A percentile compares a stretch with the other conserved stretches of the same genome.
phyloP scores from a whole-genome alignment of 2,113 vertebrate species.

The Seriola rivoliana region DNA sequence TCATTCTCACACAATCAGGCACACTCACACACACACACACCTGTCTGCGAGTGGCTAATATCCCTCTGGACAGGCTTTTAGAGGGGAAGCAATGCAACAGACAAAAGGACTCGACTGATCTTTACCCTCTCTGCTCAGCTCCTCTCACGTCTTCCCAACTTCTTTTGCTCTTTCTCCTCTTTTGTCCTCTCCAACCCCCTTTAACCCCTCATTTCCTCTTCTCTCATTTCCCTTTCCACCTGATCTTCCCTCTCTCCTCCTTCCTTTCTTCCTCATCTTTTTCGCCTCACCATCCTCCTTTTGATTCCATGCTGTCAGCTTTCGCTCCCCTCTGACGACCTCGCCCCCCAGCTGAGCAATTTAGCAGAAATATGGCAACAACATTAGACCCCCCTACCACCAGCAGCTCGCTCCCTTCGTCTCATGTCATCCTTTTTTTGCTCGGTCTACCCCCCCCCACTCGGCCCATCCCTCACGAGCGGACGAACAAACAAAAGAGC shows the following conservation, averaged over 20 bases:
- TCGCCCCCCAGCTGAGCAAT: slow-evolving; percentile 76
- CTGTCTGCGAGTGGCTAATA: slow-evolving; percentile 68
- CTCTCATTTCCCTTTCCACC: slow-evolving; percentile 50
- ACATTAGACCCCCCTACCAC: slow-evolving; percentile 76
- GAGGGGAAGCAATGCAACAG: slow-evolving; percentile 51
- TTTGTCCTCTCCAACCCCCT: slow-evolving; percentile 49
- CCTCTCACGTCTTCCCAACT: slow-evolving; percentile 22
- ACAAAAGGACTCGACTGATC: slow-evolving; percentile 69
- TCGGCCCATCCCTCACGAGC: slow-evolving; percentile 19
- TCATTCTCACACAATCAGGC: slow-evolving; percentile 69
- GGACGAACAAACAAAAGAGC: slow-evolving; percentile 75
- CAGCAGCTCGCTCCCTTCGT: slow-evolving; percentile 56
- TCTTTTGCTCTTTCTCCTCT: slow-evolving; percentile 39
- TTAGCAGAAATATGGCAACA: slow-evolving; percentile 83
- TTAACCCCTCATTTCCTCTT: slow-evolving; percentile 52
- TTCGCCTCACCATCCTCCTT: slow-evolving; percentile 7
- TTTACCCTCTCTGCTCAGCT: slow-evolving; percentile 64
- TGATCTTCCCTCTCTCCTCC: background rate
- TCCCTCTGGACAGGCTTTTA: slow-evolving; percentile 75
- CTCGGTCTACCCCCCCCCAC: slow-evolving; percentile 24
- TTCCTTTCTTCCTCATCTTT: background rate
- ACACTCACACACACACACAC: slow-evolving; percentile 50
- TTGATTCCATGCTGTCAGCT: slow-evolving; percentile 61
- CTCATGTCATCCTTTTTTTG: slow-evolving; percentile 58
- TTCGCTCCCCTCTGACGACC: slow-evolving; percentile 47